Conservation (phyloP, 2,113 vertebrate genomes). For the Anas platyrhynchos region DNA sequence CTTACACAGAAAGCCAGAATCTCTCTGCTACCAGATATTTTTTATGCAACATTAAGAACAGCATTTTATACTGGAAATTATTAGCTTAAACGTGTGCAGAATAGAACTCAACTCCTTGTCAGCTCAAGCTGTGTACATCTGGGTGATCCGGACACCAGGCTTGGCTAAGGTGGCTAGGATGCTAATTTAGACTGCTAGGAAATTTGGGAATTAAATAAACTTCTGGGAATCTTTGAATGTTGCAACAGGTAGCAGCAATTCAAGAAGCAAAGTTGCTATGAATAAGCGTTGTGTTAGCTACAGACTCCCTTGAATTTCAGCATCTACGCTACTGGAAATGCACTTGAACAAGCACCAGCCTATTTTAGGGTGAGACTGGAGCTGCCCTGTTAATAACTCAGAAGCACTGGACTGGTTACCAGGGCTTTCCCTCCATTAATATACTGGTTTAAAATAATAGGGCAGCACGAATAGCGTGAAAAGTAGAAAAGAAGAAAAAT, state of each 20-base stretch:
- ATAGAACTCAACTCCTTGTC: background rate
- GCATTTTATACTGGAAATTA: background rate
- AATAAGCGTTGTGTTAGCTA: background rate
- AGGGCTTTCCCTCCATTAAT: background rate
- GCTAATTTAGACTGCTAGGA: background rate
- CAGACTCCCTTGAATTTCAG: background rate
- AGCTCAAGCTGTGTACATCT: background rate
- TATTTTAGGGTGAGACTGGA: background rate
- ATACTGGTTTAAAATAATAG: conserved; percentile 37
- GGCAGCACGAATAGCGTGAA: background rate
- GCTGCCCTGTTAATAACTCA: background rate
- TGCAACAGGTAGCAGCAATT: background rate
- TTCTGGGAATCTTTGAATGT: background rate
- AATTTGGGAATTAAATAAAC: background rate
- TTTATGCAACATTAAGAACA: background rate
- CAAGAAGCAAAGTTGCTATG: background rate
- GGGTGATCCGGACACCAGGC: background rate
- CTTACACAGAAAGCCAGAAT: background rate
- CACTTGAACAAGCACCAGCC: background rate
- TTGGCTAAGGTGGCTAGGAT: background rate
- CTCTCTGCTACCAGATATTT: background rate
- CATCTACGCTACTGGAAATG: background rate
- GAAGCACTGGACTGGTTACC: conserved; percentile 1
- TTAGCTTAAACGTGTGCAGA: background rate
- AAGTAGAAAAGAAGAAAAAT: conserved; percentile 32